These are phyloP conservation scores for Hozukius guyotensis DNA, from an alignment of 2,797 vertebrate species.

Conservation along the genomic window DNA sequence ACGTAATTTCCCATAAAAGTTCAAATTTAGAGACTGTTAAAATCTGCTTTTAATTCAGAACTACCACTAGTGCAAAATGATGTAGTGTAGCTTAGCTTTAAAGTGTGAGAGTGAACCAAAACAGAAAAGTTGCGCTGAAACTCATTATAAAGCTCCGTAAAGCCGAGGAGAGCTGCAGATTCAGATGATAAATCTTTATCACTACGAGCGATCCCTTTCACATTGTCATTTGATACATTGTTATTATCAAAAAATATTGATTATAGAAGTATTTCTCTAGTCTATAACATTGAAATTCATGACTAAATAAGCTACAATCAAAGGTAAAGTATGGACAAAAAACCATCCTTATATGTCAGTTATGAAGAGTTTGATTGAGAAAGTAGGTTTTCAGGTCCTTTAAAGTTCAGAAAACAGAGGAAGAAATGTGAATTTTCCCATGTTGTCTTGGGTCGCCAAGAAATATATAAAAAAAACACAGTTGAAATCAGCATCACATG, in stretches of 20 bases:
- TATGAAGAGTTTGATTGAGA: not conserved
- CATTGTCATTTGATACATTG: not conserved
- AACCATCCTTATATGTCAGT: not conserved
- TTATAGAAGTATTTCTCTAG: not conserved
- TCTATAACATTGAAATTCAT: not conserved
- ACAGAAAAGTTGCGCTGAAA: not conserved
- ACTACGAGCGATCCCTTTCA: not conserved
- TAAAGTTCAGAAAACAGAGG: not conserved
- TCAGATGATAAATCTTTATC: not conserved
- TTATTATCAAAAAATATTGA: not conserved
- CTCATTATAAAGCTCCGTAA: too few relatives aligned
- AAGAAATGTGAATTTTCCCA: not conserved
- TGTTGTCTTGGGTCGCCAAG: not conserved
- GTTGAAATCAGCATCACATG: not conserved
- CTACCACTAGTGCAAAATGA: not conserved
- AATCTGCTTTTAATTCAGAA: not conserved
- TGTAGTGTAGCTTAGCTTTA: not conserved
- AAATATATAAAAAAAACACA: not conserved
- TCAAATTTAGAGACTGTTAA: not conserved
- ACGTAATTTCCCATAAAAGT: not conserved
- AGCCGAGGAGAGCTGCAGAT: too few relatives aligned
- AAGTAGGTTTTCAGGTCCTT: not conserved
- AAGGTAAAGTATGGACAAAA: not conserved
- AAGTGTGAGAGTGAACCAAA: not conserved
- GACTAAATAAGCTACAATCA: not conserved